Evolutionary conservation across 1,140 invertebrate genomes (phyloP), one percentile per base, ranked within the genome.

Genomic region (Bombyx mori): DNA sequence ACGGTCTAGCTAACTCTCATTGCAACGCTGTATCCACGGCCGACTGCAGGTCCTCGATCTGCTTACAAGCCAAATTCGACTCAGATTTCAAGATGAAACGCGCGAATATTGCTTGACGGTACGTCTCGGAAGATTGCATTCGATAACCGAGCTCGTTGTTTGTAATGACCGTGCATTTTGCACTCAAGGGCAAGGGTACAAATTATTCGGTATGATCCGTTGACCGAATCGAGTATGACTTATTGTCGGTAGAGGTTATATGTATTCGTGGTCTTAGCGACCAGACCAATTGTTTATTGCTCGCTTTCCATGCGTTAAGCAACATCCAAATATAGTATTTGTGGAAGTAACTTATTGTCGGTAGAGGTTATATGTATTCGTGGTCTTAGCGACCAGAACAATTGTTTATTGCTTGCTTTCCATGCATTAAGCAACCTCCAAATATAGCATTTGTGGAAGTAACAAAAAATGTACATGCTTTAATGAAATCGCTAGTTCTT

Each of bases 121-220:
- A 6, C 9, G 22, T 57, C 58, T 58, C 59, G 50, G 62, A 65
- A 69, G 61, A 76, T 70, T 73, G 71, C 77, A 74, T 72, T 70
- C 69, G 73, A 72, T 69, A 73, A 65, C 68, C 63, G 71, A 74
- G 73, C 68, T 72, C 73, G 65, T 69, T 61, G 73, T 77, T 74
- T 74, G 75, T 81, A 79, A 83, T 79, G 76, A 71, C 66, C 70
- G 76, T 81, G 79, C 74, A 75, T 78, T 83, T 81, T 63, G 66
- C 64, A 73, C 68, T 69, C 79, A 86, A 86, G 81, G 80, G 76
- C 81, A 82, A 78, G 75, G 79, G 79, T 82, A 84, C 75, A 60
- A 70, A 72, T 65, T 70, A 68, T 73, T 69, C 60, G 62, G 76
- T 75, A 71, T 77, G 67, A 80, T 75, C 73, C 79, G 70, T 79